Evolutionary conservation across 2,797 vertebrate species (phyloP).

Genomic region (Rhinogobio ventralis): DNA sequence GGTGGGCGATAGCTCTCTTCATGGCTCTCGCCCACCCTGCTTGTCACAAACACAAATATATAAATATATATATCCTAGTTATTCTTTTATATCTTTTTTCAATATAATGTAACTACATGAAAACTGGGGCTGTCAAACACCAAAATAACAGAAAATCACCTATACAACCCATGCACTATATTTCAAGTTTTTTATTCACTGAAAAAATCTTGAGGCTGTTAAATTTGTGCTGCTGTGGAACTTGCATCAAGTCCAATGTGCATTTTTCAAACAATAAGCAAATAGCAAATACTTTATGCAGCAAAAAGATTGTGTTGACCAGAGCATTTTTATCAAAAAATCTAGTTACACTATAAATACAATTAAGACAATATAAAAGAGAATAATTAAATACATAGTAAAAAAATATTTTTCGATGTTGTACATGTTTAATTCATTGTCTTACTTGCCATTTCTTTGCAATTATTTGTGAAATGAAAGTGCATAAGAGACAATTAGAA

Average conservation of each 20-base stretch:
- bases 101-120: background rate
- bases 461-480: background rate
- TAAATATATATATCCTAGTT: no score
- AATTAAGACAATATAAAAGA: background rate
- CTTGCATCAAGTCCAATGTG: background rate
- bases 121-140: background rate
- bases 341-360: background rate
- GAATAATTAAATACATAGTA: background rate
- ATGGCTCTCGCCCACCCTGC: no score
- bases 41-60: no score
- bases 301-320: background rate
- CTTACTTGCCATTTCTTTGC: background rate
- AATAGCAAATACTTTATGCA: background rate
- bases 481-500: background rate
- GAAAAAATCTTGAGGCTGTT: background rate
- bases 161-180: background rate
- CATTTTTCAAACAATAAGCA: background rate
- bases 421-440: background rate
- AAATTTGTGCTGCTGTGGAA: background rate
- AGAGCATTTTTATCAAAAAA: background rate
- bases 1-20: no score
- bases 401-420: no score
- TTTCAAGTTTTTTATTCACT: background rate
- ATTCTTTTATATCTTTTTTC: background rate
- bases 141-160: background rate